Evolutionary conservation across 2,113 vertebrate genomes (phyloP), one percentile per base, ranked within the genome.

Genomic region (Scartelaos histophorus): DNA sequence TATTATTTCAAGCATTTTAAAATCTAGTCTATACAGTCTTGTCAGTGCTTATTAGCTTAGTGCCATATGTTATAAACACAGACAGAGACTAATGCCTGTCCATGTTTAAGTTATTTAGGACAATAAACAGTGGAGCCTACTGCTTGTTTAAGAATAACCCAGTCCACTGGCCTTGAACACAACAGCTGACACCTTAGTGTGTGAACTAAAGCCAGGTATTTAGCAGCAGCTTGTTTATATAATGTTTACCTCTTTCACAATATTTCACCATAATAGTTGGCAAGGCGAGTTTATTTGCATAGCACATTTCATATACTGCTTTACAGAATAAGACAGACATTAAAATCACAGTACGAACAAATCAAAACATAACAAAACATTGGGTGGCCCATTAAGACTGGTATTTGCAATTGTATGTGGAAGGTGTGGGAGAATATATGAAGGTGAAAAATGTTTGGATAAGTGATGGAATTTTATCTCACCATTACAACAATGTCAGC

Each of bases 191-290:
- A 74, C 56, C 71, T 62, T 68, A 29, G 68, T 57, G 65, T 57
- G 47, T 21, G 58, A 46, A 62, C 69, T 75, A 67, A 58, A 45
- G 57, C 64, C 66, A 76, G 75, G 76, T 86, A 84, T 90, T 88
- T 90, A 86, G 84, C 79, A 85, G 76, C 25, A 67, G 76, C 75
- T 54, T 74, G 77, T 85, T 80, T 88, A 82, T 82, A 85, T 79
- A 82, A 21, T 66, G 65, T 47, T 46, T 56, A 71, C 12, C 24
- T 69, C 69, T 66, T 83, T 79, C 81, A 76, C 84, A 85, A 77
- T 74, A 70, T 70, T 56, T 79, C 78, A 61, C 79, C 78, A 57
- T 79, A 80, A 79, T 60, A 12, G 13, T 24, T 43, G 29, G 29
- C 29, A 29, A 29, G 29, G 29, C 29, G 4, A 29, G 29, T 29